Base-by-base conservation (phyloP, 2,888 invertebrate genomes). In the Caenorhabditis parvicauda region DNA sequence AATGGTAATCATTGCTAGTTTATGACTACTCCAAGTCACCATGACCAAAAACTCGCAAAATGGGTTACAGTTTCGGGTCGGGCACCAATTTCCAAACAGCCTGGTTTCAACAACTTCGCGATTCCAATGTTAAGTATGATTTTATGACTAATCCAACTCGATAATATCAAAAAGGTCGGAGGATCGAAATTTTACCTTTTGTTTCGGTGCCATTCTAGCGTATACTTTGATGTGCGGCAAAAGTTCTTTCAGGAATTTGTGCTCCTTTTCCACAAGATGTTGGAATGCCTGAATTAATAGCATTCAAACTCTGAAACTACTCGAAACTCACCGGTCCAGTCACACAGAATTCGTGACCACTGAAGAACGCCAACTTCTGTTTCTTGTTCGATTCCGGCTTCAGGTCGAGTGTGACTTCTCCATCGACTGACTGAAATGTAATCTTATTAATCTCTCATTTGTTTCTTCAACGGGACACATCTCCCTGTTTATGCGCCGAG, bases 181-280 rank as follows among this genome's bases (percentile, higher is more conserved):
- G n/a, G n/a, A 44, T 3, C 17, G n/a, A 22, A n/a, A 2, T 14
- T 6, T 2, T n/a, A 83, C 84, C 81, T 98, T 99, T 82, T 99
- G 98, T 82, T 98, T 98, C 0, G 99, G 98, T 1, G 94, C 93
- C 79, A 96, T 94, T 75, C 99, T 86, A 1, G 98, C 98, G 83
- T 91, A 98, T 2, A 99, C 90, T 50, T 89, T 88, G 9, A 96
- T 87, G 77, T 89, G 87, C 0, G 94, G 91, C 76, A 98, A 85
- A 45, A 96, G 84, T 69, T 87, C 84, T 46, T 86, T 83, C 71
- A 92, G 84, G 70, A 89, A 88, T 48, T 84, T 84, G 35, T 84
- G 83, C 69, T 89, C 85, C 48, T 86, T 81, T 27, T 87, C 86
- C 70, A 86, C 86, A 46, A 93, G 83, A 82, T 88, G 54, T 38